A percentile compares a stretch with the other conserved stretches of the same genome.
Conservation (phyloP, 2,113 vertebrate genomes). For the Gobius niger region DNA sequence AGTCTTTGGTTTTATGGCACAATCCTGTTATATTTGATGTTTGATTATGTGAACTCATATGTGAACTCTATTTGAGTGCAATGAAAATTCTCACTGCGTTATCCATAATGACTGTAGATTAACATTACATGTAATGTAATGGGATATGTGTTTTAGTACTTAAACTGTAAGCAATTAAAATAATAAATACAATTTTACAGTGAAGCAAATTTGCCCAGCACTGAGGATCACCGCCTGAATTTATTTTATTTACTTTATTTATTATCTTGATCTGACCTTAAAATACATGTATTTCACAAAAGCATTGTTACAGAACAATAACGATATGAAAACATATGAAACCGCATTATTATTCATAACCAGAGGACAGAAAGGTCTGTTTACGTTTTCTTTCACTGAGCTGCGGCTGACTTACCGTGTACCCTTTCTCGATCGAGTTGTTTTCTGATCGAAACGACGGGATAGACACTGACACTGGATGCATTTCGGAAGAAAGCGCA, state of each 20-base stretch:
- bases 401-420: slow-evolving; percentile 84
- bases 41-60: too few relatives aligned
- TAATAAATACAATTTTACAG: too few relatives aligned
- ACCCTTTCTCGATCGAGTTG: slow-evolving; percentile 87
- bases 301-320: neutral
- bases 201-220: neutral
- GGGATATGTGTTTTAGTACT: too few relatives aligned
- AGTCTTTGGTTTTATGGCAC: too few relatives aligned
- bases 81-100: too few relatives aligned
- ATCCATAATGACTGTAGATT: too few relatives aligned
- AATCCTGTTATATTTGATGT: too few relatives aligned
- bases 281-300: neutral
- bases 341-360: neutral
- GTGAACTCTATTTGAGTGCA: too few relatives aligned
- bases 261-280: neutral
- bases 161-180: too few relatives aligned
- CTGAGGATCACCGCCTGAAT: neutral
- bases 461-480: slow-evolving; percentile 83
- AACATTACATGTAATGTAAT: too few relatives aligned
- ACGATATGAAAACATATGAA: neutral
- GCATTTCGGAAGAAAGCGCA: slow-evolving; percentile 54
- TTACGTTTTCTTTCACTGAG: slow-evolving; percentile 1
- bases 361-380: neutral
- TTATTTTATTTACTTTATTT: too few relatives aligned
- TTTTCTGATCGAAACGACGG: slow-evolving; percentile 93